Base-by-base conservation (phyloP, 1,140 invertebrate species). In the Polyergus mexicanus region DNA sequence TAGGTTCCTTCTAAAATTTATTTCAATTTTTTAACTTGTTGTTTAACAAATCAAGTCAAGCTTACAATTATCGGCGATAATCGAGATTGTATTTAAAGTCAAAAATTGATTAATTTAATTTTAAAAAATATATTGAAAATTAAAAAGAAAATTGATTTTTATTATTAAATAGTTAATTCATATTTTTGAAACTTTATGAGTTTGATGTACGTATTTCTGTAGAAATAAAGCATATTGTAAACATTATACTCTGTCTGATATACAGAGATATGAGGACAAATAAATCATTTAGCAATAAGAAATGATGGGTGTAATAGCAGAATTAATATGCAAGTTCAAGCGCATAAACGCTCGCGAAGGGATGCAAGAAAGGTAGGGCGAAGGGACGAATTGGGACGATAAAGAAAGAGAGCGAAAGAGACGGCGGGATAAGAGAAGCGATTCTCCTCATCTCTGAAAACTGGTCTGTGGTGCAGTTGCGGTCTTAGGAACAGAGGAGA, bases 401-500 rank as follows among this genome's bases (percentile, higher is more conserved):
- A 75, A 35, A 66, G 47, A 83, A 68, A 63, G 51, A 60, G 68
- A 63, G 66, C 60, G 84, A 83, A 35, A 83, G 66, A 84, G 56
- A 71, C 75, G 88, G 47, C 78, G 84, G 72, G 72, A 80, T 72
- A 86, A 87, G 65, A 76, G 60, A 80, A 71, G 78, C 62, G 63
- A 66, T 69, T 76, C 85, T 69, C 44, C 88, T 89, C 81, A 71
- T 89, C 89, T 87, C 81, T 78, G 86, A 90, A 91, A 92, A 91
- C 88, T 89, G 89, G 89, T 88, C 90, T 90, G 85, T 90, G 85
- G 83, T 58, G 75, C 77, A 90, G 81, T 84, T 86, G 81, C 87
- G 88, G 88, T 84, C 89, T 90, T 87, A 89, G 89, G 89, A 91
- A 92, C 92, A 87, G 87, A 93, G 86, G 87, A 90, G 91, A 91